Evolutionary conservation across 2,113 vertebrate species (phyloP), one percentile per base, ranked within the genome.

Genomic region (Scomber scombrus): DNA sequence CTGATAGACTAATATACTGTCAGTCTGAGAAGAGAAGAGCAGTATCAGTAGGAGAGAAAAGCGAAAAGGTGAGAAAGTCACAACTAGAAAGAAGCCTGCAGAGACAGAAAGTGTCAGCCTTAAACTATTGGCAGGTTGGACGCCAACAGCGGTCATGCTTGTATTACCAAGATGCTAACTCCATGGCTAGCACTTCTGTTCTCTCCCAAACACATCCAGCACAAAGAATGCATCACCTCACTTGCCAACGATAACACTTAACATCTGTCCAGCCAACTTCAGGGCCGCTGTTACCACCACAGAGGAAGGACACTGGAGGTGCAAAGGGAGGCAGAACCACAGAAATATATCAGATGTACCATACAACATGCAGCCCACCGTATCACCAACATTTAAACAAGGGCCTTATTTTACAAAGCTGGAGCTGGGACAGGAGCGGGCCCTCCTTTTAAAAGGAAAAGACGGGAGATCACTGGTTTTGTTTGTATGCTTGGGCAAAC

Each of bases 171-270:
- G 73, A 91, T 68, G 83, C 89, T 86, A 86, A 93, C 85, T 82
- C 82, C 86, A 71, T 89, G 85, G 89, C 84, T 81, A 70, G 80
- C 89, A 92, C 93, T 90, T 90, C 89, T 86, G 85, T 87, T 89
- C 90, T 82, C 80, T 77, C 87, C 71, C 76, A 89, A 89, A 89
- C 85, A 92, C 90, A 57, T 77, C 78, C 81, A 79, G 80, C 66
- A 75, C 51, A 69, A 92, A 86, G 85, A 92, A 91, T 88, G 87
- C 81, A 85, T 91, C 89, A 75, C 84, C 88, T 80, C 67, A 10
- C 31, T 0, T n/a, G 89, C 91, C 93, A 94, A 92, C 79, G 71
- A 90, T 80, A 90, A 91, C 78, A 91, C 80, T 72, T 60, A 55
- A 63, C 64, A 79, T 56, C 58, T 54, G 23, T 31, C 65, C 82